Base-by-base conservation (phyloP, 2,888 invertebrate species). In the Agrotis exclamationis region DNA sequence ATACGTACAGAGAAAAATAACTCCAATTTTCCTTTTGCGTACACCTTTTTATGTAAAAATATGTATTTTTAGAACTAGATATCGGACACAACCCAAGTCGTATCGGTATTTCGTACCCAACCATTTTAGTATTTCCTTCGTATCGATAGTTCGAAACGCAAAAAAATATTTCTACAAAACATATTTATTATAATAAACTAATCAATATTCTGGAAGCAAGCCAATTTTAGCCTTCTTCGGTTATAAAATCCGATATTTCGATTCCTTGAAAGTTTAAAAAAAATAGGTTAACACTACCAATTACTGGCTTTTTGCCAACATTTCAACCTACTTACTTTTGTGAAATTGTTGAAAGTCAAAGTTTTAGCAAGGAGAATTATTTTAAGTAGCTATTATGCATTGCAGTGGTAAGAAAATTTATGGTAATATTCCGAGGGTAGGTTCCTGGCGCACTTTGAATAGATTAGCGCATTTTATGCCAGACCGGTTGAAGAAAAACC, bases 141-240 rank as follows among this genome's bases (percentile, higher is more conserved):
- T 14, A 33, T 13, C 18, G 47, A 24, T 56, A 54, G 33, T 28
- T 50, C 4, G 16, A n/a, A 28, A 45, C 7, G n/a, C n/a, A 50
- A 63, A 64, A 57, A 75, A 58, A 57, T n/a, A 47, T 39, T 11
- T 54, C 53, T 33, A 66, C 58, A 54, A 14, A 48, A 53, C 16
- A 28, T n/a, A 45, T 13, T 63, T 73, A 68, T 57, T 67, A 76
- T 63, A 62, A 77, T 63, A 81, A n/a, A 22, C 53, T 50, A 80
- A 82, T 84, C 82, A 82, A 85, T 82, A 82, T 72, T 76, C 68
- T 85, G 85, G 85, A 69, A n/a, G 16, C 20, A 0, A 2, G 77
- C 84, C 84, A 85, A 76, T 73, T 70, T 63, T 45, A 63, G 53
- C 74, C 71, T 71, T 70, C 66, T 74, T 73, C 33, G 54, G 70